Conservation (phyloP, 2,797 vertebrate genomes). For the Brachyalestes nurse region DNA sequence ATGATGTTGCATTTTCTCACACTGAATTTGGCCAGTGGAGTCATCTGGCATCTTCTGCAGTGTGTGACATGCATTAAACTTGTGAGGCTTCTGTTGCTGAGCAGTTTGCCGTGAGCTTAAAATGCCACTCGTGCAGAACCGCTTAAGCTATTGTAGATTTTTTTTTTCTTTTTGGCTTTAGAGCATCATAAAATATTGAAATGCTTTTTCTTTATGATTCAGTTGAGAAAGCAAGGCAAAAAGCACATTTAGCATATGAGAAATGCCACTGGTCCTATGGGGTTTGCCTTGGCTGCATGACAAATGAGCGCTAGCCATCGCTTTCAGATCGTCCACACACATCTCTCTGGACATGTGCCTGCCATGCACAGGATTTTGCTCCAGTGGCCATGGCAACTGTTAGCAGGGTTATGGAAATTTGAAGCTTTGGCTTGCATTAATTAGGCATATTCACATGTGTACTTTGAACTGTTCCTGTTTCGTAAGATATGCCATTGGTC, state of each 20-base stretch:
- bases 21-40: not conserved
- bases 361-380: slow-evolving; percentile 26
- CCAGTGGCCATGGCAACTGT: slow-evolving; percentile 39
- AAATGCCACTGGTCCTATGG: not conserved
- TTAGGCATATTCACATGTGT: not conserved
- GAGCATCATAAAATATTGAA: slow-evolving; percentile 62
- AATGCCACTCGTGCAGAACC: slow-evolving; percentile 32
- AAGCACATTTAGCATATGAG: not conserved
- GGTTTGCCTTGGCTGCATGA: slow-evolving; percentile 10
- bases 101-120: not conserved
- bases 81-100: not conserved
- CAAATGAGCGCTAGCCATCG: slow-evolving; percentile 28
- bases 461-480: not conserved
- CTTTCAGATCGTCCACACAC: slow-evolving; percentile 42
- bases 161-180: slow-evolving; percentile 51
- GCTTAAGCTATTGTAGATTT: slow-evolving; percentile 49
- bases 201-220: slow-evolving; percentile 44
- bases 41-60: not conserved
- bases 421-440: not conserved
- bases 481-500: not conserved
- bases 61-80: not conserved
- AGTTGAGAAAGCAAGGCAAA: slow-evolving; percentile 46
- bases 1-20: not conserved
- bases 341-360: slow-evolving; percentile 30
- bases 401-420: not conserved